Evolutionary conservation across 2,113 vertebrate species (phyloP), one percentile per base, ranked within the genome.

Genomic region (Oreotragus oreotragus): DNA sequence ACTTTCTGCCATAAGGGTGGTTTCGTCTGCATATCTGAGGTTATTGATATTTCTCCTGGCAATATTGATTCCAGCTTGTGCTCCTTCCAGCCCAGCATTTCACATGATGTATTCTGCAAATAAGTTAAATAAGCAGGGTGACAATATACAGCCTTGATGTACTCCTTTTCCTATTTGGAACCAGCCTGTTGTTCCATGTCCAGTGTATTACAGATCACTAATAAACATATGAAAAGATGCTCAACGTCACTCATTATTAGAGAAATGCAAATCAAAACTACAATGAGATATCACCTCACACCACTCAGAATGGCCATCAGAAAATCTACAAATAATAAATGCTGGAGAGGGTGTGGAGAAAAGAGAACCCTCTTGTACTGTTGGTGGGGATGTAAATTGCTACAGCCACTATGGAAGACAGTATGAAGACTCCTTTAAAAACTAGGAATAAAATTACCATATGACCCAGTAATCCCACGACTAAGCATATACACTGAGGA

Each of bases 231-330:
- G 36, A 39, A 73, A 73, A 73, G 36, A 73, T 39, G 36, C 11
- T 39, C 36, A 39, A 39, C 0, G 0, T 73, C 0, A 0, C 66
- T 73, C 9, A 39, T 73, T 39, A 23, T 73, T 73, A 73, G 21
- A 73, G 36, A 73, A 73, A 39, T 73, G 36, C 11, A 73, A 73
- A 73, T 39, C 66, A 73, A 39, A 73, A 73, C 66, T 39, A 73
- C 36, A 39, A 73, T 13, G 66, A 73, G 66, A 25, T 73, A 39
- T 39, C 10, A 39, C 11, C 36, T 73, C 36, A 73, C 11, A 73
- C 21, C 5, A 0, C 11, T 39, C 36, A 73, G 36, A 73, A 73
- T 73, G 36, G 10, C 36, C 66, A 73, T 73, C 21, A 39, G 66
- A 73, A 73, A 73, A 39, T 39, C 66, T 73, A 73, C 21, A 73